Base-by-base conservation (phyloP, 2,113 vertebrate species). In the Otis tarda region DNA sequence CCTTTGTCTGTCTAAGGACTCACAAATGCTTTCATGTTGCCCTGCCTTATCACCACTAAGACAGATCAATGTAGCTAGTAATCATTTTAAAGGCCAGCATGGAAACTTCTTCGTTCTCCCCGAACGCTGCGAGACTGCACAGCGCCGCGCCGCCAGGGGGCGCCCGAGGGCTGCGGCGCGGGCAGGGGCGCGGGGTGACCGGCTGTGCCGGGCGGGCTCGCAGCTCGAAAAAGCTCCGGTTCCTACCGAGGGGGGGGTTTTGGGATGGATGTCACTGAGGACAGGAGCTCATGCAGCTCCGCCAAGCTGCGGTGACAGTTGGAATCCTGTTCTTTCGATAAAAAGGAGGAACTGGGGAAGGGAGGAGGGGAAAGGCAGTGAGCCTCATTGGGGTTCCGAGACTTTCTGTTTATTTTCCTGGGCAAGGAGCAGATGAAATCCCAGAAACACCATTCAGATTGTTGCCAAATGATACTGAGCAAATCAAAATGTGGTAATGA, bases 281-380 rank as follows among this genome's bases (percentile, higher is more conserved):
- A 7, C 6, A 7, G n/a, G 22, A 1, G 39, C 2, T 14, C 9
- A 0, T 1, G 10, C 0, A 3, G 55, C 63, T 5, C 12, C 33
- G 7, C 23, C 10, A 4, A 27, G 31, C 68, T n/a, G 67, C 55
- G 3, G 39, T 2, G 35, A 1, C 25, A 28, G 69, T 10, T 50
- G 5, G 14, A 24, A 41, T 2, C 18, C 7, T 16, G 12, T 8
- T 14, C 33, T 25, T 11, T 7, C 6, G 2, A 2, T 15, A 9
- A 12, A 28, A 20, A 25, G 49, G 31, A 15, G 53, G 5, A 7
- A 35, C 12, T 31, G 50, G 19, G 20, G 39, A 52, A 27, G 37
- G 22, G 30, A 14, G 55, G 17, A 2, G 24, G 69, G 16, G 53
- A 27, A 53, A 25, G 55, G 50, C 35, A 8, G 22, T 2, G 43